A percentile compares a stretch with the other conserved stretches of the same genome.
Conservation (phyloP, 1,140 invertebrate genomes). For the Drosophila funebris region DNA sequence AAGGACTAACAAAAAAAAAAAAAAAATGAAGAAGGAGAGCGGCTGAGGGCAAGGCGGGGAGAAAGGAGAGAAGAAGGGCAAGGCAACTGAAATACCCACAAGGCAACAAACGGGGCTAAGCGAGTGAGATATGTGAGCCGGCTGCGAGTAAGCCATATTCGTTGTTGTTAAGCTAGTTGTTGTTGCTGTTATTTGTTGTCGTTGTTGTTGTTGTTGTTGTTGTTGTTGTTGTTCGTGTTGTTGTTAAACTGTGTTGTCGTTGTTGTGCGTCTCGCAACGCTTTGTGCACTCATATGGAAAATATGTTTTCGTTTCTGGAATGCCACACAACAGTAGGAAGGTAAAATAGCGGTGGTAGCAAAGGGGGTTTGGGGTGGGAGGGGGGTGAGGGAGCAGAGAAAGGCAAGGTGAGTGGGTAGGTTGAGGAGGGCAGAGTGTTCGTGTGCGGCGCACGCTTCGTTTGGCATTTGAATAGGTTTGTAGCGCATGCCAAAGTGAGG, state of each 20-base stretch:
- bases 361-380: background rate
- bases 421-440: constrained; percentile 14
- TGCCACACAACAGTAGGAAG: constrained; percentile 51
- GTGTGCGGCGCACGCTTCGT: constrained; percentile 57
- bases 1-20: constrained; percentile 67
- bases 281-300: constrained; percentile 78
- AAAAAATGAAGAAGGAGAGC: constrained; percentile 9
- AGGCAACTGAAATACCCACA: constrained; percentile 20
- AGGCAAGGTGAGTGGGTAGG: background rate
- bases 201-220: constrained; percentile 16
- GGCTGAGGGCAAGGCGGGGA: background rate
- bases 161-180: constrained; percentile 11
- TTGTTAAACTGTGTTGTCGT: constrained; percentile 9
- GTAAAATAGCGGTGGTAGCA: background rate
- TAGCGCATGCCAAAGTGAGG: background rate
- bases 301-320: constrained; percentile 79
- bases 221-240: constrained; percentile 29
- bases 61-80: background rate
- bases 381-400: background rate
- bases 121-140: constrained; percentile 42
- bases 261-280: constrained; percentile 58
- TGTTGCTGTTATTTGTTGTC: constrained; percentile 10
- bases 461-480: constrained; percentile 53
- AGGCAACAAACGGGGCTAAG: constrained; percentile 29
- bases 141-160: constrained; percentile 25